Evolutionary conservation across 2,888 invertebrate species (phyloP), one percentile per base, ranked within the genome.

Genomic region (Drosophila parthenogenetica): DNA sequence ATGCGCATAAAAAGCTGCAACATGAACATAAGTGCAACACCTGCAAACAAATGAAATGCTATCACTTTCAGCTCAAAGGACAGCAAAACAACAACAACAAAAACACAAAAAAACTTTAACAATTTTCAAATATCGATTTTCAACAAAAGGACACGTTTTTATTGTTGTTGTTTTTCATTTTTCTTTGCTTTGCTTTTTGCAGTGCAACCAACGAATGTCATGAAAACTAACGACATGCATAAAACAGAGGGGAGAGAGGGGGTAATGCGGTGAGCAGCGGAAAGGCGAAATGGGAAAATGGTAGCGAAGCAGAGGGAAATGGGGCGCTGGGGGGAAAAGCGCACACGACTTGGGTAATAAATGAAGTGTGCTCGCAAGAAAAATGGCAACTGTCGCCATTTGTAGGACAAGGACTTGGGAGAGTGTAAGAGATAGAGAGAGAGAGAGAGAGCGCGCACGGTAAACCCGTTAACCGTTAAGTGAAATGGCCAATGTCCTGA

Each of bases 201-300:
- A 54, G 55, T 58, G 69, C 58, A 58, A 71, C 51, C 66, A 35
- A 35, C 35, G 68, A 78, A 69, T 81, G 88, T 62, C 80, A 82
- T 88, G 80, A 88, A 71, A 83, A 83, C 88, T 86, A 88, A 83
- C 88, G 88, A 75, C 83, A 88, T 88, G 83, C 88, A 83, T 79
- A 85, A 70, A 81, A 73, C 74, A 82, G 88, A 79, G 88, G 79
- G 79, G 79, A 61, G 77, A 70, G 79, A 82, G 73, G 74, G 19
- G n/a, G 17, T 1, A 2, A 14, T 14, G 14, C 13, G n/a, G 39
- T 0, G 19, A 1, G 37, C 1, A 14, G 3, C 17, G 19, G 19
- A 22, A 37, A 7, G 19, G 25, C 10, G n/a, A 3, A 45, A 37
- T 5, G 45, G n/a, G n/a, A 2, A 14, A 43, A 7, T 29, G 35